Conservation (phyloP, 1,140 invertebrate species). For the Neodiprion virginianus region DNA sequence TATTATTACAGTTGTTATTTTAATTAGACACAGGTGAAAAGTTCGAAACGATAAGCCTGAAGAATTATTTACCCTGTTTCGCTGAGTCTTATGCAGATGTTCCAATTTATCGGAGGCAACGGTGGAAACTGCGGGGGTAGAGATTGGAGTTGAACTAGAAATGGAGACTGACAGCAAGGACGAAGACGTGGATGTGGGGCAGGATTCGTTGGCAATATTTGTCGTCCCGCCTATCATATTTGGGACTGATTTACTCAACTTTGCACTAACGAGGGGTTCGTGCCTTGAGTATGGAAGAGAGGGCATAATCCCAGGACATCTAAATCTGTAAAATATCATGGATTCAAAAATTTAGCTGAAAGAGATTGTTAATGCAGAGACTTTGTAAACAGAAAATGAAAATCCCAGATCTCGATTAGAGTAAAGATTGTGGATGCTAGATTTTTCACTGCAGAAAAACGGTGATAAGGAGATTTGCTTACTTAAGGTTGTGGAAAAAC, state of each 20-base stretch:
- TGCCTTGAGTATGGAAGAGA: conserved; percentile 53
- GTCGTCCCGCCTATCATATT: conserved; percentile 59
- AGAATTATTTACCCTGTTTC: conserved; percentile 50
- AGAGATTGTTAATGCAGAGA: too few species aligned
- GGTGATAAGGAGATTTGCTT: background rate
- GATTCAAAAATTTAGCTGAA: background rate
- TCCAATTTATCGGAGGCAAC: conserved; percentile 49
- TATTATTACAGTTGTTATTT: too few species aligned
- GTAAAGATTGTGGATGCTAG: too few species aligned
- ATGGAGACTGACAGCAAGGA: conserved; percentile 28
- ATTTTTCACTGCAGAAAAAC: too few species aligned
- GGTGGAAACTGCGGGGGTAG: conserved; percentile 25
- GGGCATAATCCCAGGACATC: conserved; percentile 41
- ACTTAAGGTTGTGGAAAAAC: background rate
- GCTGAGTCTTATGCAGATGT: conserved; percentile 53
- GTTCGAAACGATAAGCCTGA: conserved; percentile 9
- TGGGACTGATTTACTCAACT: conserved; percentile 42
- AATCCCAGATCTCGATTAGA: too few species aligned
- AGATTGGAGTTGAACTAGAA: conserved; percentile 24
- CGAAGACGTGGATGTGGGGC: conserved; percentile 27
- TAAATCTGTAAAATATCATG: background rate
- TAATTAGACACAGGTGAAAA: too few species aligned
- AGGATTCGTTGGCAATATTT: conserved; percentile 36
- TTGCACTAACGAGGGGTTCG: conserved; percentile 45
- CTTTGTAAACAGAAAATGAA: too few species aligned